These are phyloP conservation scores for Eulacestoma nigropectus DNA, from an alignment of 2,113 vertebrate genomes.

Conservation along the genomic window DNA sequence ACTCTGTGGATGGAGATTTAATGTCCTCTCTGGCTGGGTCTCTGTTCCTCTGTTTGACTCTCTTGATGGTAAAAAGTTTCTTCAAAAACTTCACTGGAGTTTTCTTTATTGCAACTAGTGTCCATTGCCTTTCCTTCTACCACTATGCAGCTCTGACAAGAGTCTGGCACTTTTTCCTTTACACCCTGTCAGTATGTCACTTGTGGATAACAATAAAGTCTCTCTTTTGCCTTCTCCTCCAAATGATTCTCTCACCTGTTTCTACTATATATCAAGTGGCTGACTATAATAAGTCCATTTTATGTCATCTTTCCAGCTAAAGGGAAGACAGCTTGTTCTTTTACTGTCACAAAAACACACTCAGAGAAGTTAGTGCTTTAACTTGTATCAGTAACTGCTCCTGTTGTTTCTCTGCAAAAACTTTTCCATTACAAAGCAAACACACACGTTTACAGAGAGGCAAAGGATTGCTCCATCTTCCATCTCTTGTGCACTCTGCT, in stretches of 20 bases:
- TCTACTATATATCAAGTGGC: neutral
- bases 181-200: neutral
- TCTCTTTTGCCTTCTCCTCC: neutral
- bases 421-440: conserved; percentile 23
- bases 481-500: conserved; percentile 79
- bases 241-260: neutral
- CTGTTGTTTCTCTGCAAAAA: neutral
- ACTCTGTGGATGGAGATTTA: neutral
- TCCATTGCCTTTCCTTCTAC: neutral
- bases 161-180: neutral
- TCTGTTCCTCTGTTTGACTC: neutral
- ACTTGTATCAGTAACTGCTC: neutral
- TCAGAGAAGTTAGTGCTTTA: neutral
- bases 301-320: neutral
- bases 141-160: neutral
- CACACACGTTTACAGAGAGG: conserved; percentile 90
- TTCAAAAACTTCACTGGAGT: neutral
- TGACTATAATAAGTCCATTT: neutral
- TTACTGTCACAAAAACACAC: neutral
- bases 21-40: neutral
- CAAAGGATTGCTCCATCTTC: conserved; percentile 81
- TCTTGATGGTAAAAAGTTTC: neutral
- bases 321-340: neutral
- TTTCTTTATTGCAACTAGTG: neutral
- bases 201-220: neutral